A percentile compares a stretch with the other conserved stretches of the same genome.
Conservation (phyloP, 37 sponge, comb jelly and placozoan genomes). For the Mnemiopsis leidyi region DNA sequence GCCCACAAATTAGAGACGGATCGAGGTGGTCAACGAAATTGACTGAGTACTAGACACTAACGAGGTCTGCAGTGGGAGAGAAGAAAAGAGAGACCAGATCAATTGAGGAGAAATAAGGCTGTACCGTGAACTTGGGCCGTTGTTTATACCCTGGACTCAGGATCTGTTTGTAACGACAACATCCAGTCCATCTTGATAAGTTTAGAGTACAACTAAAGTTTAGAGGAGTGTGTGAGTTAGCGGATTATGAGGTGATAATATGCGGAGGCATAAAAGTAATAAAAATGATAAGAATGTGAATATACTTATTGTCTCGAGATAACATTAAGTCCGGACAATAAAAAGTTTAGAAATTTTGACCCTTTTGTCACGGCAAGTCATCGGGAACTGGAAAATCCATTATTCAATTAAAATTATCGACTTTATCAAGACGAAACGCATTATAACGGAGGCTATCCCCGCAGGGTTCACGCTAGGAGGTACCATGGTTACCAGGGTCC, state of each 20-base stretch:
- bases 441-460: neutral
- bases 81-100: neutral
- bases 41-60: neutral
- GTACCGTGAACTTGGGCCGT: neutral
- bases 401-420: neutral
- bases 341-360: neutral
- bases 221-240: neutral
- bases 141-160: neutral
- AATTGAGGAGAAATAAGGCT: neutral
- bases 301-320: neutral
- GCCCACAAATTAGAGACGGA: too few species aligned
- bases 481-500: slow-evolving; percentile 61
- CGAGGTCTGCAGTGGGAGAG: neutral
- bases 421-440: neutral
- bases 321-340: neutral
- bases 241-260: neutral
- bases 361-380: neutral
- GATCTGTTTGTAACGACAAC: neutral
- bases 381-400: neutral
- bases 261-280: neutral
- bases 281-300: neutral
- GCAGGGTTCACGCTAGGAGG: slow-evolving; percentile 59
- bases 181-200: neutral
- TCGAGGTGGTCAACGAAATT: too few species aligned
- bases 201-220: neutral